Base-by-base conservation (phyloP, 2,797 vertebrate genomes). In the Melanotaenia pygmaea region DNA sequence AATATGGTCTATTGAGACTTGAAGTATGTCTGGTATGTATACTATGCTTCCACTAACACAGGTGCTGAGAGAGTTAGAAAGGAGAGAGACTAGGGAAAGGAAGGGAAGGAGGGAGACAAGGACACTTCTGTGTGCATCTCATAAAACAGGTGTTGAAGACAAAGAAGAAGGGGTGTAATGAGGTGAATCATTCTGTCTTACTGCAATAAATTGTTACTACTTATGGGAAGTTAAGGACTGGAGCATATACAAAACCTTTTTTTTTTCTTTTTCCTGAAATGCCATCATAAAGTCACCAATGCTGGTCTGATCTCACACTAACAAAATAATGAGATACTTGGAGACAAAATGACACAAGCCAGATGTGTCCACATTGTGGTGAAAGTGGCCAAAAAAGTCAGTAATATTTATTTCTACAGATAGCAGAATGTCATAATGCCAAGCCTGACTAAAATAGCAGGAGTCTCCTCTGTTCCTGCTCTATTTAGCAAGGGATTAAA, bases 41-140 rank as follows among this genome's bases (percentile, higher is more conserved):
- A 92, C 85, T 90, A 94, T 92, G 91, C 88, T 90, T 94, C 86
- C 88, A 92, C 90, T 92, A 93, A 93, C 93, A 91, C 93, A 92
- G 94, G 92, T 94, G 92, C 88, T 82, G 74, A 76, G 76, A 72
- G 72, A 74, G 67, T 47, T 67, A 72, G 77, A 71, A 77, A 68
- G 65, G 67, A 73, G 72, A 69, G 38, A 69, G 38, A 32, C 58
- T 24, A 22, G 54, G 64, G 72, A 74, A 72, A 74, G 59, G 65
- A 71, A 78, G 7, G 20, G 66, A 77, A 72, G 54, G 74, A 75
- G 34, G 58, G 37, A 76, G 40, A 82, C 65, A 65, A 62, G 64
- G 60, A 82, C 54, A 76, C 9, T 34, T 59, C 59, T 68, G 45
- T 73, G 14, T 45, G 32, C 64, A 72, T 83, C 76, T 73, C 7